Evolutionary conservation across 2,113 vertebrate genomes (phyloP).

Genomic region (Zeus faber): DNA sequence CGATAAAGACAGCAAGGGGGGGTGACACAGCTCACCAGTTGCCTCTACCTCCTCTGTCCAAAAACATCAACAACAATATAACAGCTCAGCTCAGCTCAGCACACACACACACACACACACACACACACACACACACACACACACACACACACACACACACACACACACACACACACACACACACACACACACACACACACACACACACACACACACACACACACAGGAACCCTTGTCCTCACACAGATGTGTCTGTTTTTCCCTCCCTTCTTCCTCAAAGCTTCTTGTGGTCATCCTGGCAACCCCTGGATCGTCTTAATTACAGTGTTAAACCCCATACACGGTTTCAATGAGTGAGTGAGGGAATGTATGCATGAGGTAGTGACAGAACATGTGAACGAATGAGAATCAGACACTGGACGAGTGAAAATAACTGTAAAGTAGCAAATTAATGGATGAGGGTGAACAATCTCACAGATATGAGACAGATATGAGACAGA

Average conservation of each 20-base stretch:
- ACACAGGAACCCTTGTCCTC: not conserved
- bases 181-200: not conserved
- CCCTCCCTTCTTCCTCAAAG: slow-evolving; percentile 48
- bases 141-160: not conserved
- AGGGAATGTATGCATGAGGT: not conserved
- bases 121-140: slow-evolving; percentile 21
- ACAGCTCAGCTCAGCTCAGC: not conserved
- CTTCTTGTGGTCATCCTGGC: slow-evolving; percentile 72
- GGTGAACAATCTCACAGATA: no score
- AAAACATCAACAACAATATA: not conserved
- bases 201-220: not conserved
- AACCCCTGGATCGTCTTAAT: slow-evolving; percentile 71
- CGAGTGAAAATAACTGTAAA: no score
- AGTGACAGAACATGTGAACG: not conserved
- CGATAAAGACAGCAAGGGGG: not conserved
- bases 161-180: not conserved
- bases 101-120: slow-evolving; percentile 4
- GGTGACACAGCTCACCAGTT: not conserved
- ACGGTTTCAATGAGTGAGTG: slow-evolving; percentile 16
- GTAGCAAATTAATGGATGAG: no score
- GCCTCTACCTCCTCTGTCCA: slow-evolving; percentile 21
- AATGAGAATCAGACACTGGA: not conserved
- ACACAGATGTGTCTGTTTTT: slow-evolving; percentile 14
- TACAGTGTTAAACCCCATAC: slow-evolving; percentile 44
- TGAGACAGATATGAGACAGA: no score